phyloP scores from a whole-genome alignment of 1,140 invertebrate species.

The Carcinoscorpius rotundicauda region DNA sequence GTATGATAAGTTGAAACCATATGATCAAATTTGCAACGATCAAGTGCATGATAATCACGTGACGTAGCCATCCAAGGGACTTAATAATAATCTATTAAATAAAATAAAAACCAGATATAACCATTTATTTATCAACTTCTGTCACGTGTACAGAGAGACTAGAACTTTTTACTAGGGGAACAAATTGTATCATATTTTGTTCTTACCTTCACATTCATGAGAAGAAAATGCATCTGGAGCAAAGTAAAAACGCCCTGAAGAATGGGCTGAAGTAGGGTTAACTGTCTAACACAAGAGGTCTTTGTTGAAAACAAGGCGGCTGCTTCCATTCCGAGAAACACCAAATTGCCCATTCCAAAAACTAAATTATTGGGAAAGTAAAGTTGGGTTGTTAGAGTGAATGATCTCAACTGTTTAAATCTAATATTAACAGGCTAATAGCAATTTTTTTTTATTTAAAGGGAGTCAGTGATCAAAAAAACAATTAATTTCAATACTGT shows the following conservation, averaged over 20 bases:
- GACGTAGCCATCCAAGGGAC: conserved; percentile 26
- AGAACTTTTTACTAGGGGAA: no score
- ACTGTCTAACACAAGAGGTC: conserved; percentile 41
- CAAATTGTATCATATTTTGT: not conserved
- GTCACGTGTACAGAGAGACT: no score
- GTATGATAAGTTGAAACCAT: conserved; percentile 45
- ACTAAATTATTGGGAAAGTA: conserved; percentile 34
- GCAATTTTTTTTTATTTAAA: not conserved
- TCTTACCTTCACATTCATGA: conserved; percentile 52
- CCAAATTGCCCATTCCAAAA: conserved; percentile 50
- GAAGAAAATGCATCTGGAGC: conserved; percentile 55
- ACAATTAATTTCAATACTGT: not conserved
- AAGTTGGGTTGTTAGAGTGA: not conserved
- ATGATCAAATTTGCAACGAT: conserved; percentile 47
- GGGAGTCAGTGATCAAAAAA: not conserved
- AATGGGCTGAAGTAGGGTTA: conserved; percentile 47
- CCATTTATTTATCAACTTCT: no score
- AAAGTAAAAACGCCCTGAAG: conserved; percentile 53
- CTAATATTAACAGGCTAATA: not conserved
- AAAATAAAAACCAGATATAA: conserved; percentile 2
- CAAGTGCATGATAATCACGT: conserved; percentile 46
- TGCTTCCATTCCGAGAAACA: conserved; percentile 51
- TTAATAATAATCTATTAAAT: conserved; percentile 22
- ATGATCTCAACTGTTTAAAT: not conserved
- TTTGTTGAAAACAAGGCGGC: conserved; percentile 49